phyloP scores from a whole-genome alignment of 2,113 vertebrate genomes.

The Aplodontia rufa region DNA sequence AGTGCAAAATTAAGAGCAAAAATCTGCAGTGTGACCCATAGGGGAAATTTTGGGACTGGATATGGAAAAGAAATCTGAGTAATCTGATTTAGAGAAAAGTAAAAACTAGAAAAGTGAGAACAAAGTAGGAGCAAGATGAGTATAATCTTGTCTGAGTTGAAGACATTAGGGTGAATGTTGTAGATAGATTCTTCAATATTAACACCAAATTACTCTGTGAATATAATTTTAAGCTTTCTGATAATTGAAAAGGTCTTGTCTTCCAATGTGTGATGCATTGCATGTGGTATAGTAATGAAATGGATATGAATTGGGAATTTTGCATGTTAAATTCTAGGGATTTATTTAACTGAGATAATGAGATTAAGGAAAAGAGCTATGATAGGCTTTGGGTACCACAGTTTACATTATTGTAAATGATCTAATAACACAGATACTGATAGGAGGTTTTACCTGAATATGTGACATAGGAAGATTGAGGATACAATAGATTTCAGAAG shows the following conservation, averaged over 20 bases:
- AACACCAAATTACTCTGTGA: background rate
- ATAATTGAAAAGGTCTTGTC: background rate
- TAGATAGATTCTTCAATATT: background rate
- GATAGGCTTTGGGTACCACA: background rate
- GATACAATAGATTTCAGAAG: conserved; percentile 1
- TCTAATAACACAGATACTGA: background rate
- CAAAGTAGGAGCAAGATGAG: background rate
- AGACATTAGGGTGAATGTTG: background rate
- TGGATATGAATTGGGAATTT: background rate
- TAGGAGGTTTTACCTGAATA: background rate
- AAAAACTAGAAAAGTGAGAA: background rate
- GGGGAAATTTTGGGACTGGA: background rate
- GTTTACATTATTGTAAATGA: background rate
- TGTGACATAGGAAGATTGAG: background rate
- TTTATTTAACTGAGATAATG: conserved; percentile 13
- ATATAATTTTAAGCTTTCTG: background rate
- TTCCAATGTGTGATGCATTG: background rate
- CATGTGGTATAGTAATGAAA: background rate
- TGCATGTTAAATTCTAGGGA: background rate
- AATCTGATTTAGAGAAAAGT: background rate
- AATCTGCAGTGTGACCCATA: background rate
- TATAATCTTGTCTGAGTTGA: background rate
- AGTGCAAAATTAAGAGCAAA: background rate
- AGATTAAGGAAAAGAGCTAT: background rate
- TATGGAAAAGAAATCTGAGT: background rate